Conservation (phyloP, 2,797 vertebrate genomes). For the Danio albolineatus region DNA sequence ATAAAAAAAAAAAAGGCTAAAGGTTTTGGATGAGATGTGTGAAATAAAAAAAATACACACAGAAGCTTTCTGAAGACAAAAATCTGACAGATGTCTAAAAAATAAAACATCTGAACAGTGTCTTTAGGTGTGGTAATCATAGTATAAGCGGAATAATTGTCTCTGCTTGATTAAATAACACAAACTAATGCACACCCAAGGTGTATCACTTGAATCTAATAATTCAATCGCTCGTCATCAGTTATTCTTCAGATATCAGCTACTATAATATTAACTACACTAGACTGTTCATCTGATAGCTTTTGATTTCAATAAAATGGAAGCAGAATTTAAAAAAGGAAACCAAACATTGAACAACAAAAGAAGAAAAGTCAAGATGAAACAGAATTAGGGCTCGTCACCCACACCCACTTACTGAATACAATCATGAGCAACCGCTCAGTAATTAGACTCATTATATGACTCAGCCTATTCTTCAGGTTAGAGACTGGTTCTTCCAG, state of each 20-base stretch:
- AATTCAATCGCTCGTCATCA: too few species aligned
- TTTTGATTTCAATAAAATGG: neutral
- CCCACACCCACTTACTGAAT: conserved; percentile 52
- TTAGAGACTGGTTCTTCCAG: conserved; percentile 50
- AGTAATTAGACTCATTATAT: conserved; percentile 40
- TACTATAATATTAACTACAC: neutral
- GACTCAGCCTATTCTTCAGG: conserved; percentile 34
- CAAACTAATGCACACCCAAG: too few species aligned
- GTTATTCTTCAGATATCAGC: neutral
- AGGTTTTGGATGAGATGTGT: too few species aligned
- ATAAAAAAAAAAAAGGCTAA: too few species aligned
- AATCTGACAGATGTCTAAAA: too few species aligned
- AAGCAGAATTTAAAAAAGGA: neutral
- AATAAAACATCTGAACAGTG: too few species aligned
- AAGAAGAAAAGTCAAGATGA: conserved; percentile 1
- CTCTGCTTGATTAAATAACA: too few species aligned
- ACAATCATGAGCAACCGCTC: conserved; percentile 46
- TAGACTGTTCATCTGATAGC: neutral
- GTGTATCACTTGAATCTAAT: too few species aligned
- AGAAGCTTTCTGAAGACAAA: too few species aligned
- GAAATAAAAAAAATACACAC: too few species aligned
- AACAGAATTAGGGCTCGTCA: conserved; percentile 3
- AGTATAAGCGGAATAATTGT: too few species aligned
- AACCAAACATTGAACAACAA: conserved; percentile 14
- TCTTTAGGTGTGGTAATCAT: too few species aligned